Percentiles rank a stretch among this genome's conserved stretches.
Conservation (phyloP, 2,888 invertebrate genomes). For the Morpho deidamia region DNA sequence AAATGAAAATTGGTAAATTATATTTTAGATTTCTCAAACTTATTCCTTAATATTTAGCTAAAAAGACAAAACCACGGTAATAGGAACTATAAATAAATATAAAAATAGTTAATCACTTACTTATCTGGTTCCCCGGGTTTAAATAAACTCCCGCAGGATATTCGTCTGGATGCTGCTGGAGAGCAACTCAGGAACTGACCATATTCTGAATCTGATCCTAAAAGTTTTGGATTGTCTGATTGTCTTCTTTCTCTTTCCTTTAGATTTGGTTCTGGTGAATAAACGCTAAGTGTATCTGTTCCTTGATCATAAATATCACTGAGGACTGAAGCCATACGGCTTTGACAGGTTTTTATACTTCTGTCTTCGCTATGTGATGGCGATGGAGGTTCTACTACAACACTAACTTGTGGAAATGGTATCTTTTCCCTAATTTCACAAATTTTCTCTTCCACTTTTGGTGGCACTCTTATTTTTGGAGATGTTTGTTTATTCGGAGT, state of each 20-base stretch:
- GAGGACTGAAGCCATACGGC: constrained; percentile 69
- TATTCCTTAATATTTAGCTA: no score
- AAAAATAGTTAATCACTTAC: constrained; percentile 49
- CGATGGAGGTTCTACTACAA: constrained; percentile 86
- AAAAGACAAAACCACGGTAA: no score
- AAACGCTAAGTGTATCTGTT: constrained; percentile 61
- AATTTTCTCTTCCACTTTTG: constrained; percentile 15
- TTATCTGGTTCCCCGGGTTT: constrained; percentile 83
- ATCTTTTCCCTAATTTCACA: constrained; percentile 24
- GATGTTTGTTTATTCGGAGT: constrained; percentile 28
- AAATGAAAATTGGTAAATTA: constrained; percentile 5
- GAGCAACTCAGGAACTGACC: constrained; percentile 84
- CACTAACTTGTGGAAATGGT: constrained; percentile 82
- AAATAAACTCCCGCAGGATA: constrained; percentile 93
- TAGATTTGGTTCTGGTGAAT: constrained; percentile 64
- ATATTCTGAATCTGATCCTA: constrained; percentile 81
- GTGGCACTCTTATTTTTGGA: constrained; percentile 19
- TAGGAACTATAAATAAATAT: neutral
- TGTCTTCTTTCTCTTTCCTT: constrained; percentile 67
- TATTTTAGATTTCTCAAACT: neutral
- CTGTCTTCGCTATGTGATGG: constrained; percentile 82
- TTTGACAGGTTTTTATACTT: constrained; percentile 54
- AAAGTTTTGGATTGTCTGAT: constrained; percentile 79
- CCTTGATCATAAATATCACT: constrained; percentile 65
- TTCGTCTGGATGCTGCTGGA: constrained; percentile 91